phyloP scores from a whole-genome alignment of 2,113 vertebrate species.

The Alces alces region DNA sequence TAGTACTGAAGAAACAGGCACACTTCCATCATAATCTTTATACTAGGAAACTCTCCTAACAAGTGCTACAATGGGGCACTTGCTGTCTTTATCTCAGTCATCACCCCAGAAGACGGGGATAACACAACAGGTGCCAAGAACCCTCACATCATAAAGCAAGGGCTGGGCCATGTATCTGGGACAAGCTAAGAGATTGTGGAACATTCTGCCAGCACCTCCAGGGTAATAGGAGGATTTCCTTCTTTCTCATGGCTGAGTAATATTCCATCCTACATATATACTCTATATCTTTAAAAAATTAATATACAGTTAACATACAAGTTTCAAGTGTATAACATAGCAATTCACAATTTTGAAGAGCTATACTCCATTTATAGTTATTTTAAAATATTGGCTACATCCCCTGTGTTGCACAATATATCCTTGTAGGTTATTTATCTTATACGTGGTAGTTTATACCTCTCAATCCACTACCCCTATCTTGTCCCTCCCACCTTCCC shows the following conservation, averaged over 20 bases:
- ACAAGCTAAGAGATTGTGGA: neutral
- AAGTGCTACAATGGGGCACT: neutral
- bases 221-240: neutral
- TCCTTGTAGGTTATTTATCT: neutral
- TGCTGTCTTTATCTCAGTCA: neutral
- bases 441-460: neutral
- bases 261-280: neutral
- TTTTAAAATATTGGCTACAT: neutral
- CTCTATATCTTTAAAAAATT: neutral
- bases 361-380: neutral
- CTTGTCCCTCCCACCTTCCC: neutral
- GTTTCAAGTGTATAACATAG: neutral
- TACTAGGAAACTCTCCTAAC: neutral
- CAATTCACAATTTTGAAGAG: neutral
- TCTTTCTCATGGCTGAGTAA: neutral
- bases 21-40: accelerated
- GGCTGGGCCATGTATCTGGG: neutral
- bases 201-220: neutral
- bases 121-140: neutral
- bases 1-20: neutral
- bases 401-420: neutral
- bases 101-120: neutral
- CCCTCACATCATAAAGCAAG: neutral
- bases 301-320: neutral
- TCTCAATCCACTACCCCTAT: neutral